phyloP scores from a whole-genome alignment of 2,797 vertebrate genomes.

The Typhlichthys eigenmanni region DNA sequence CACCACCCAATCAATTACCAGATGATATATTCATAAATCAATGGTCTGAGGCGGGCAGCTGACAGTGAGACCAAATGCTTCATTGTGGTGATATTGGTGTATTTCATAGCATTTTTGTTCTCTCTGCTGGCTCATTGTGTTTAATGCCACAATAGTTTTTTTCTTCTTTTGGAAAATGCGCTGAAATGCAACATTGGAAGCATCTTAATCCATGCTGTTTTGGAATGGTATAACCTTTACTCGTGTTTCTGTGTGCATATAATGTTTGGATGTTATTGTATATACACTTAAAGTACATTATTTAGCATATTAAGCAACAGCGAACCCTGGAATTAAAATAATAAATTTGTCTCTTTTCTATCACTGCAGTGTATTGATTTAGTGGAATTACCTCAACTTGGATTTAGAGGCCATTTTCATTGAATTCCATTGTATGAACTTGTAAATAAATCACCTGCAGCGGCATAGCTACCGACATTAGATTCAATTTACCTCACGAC shows the following conservation, averaged over 20 bases:
- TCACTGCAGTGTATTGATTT: conserved; percentile 51
- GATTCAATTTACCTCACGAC: conserved; percentile 69
- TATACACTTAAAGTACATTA: background rate
- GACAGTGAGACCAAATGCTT: conserved; percentile 49
- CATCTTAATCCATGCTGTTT: no score
- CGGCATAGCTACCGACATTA: conserved; percentile 54
- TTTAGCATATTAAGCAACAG: background rate
- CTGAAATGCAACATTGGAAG: no score
- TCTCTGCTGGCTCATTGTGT: background rate
- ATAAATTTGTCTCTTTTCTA: conserved; percentile 3
- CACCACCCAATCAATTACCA: conserved; percentile 62
- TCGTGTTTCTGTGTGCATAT: no score
- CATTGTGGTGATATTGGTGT: conserved; percentile 26
- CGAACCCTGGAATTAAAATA: conserved; percentile 11
- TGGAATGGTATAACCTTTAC: no score
- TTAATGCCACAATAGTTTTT: background rate
- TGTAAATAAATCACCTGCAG: conserved; percentile 73
- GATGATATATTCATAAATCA: conserved; percentile 66
- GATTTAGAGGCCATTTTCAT: conserved; percentile 72
- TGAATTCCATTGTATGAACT: conserved; percentile 54
- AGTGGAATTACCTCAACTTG: conserved; percentile 47
- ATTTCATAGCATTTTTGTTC: conserved; percentile 6
- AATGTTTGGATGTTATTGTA: background rate
- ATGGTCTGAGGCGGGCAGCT: conserved; percentile 30
- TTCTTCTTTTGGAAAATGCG: no score